Base-by-base conservation (phyloP, 2,888 invertebrate genomes). In the Clivina fossor region DNA sequence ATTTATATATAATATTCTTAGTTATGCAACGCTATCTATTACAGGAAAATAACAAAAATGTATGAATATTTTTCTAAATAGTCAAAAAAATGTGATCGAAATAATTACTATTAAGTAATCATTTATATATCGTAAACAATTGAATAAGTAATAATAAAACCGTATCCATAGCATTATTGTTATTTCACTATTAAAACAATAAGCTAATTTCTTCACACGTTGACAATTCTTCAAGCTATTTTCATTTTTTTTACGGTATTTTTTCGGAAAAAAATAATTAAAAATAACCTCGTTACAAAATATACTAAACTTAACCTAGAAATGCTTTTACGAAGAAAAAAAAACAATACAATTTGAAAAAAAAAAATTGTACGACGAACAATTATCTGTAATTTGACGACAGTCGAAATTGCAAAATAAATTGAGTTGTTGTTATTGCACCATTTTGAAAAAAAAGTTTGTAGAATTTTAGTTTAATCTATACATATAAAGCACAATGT, bases 291-390 rank as follows among this genome's bases (percentile, higher is more conserved):
- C 11, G 13, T 47, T 47, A 15, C 13, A 7, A 9, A 7, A 15
- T 2, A 49, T 18, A 16, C 4, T 40, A 40, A 49, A 38, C 49
- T 49, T 49, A 28, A 49, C 49, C 49, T 38, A 40, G 38, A 49
- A 49, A 19, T 28, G 13, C 11, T 49, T 2, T 11, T 2, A 9
- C 2, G 30, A 30, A 30, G 13, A 11, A 3, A 11, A 30, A 20
- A 19, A 28, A 19, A 48, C 48, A 48, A 44, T 44, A 32, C 32
- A 8, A 32, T 18, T 46, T 33, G 7, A 20, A 46, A 11, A 3
- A 11, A 30, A 20, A 19, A 28, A 19, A 48, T 37, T 37, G 32
- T 44, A 32, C 32, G 4, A 32, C 13, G 30, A 20, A 8, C 2
- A 46, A 46, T 46, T 46, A 32, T 30, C 20, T 46, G 19, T 37